Base-by-base conservation (phyloP, 1,140 invertebrate species). In the Liolophura sinensis region DNA sequence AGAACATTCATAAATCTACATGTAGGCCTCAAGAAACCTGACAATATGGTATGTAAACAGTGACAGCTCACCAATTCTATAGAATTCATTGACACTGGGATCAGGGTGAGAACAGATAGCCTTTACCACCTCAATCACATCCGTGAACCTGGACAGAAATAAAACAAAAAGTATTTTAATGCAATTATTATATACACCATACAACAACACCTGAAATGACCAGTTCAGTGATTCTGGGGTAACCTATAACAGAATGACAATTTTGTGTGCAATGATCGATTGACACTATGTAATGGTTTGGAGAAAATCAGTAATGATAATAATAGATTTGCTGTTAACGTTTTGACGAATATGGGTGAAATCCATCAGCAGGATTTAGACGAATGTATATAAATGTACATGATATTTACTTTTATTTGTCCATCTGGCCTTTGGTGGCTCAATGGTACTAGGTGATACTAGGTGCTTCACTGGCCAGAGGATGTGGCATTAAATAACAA, bases 41-140 rank as follows among this genome's bases (percentile, higher is more conserved):
- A n/a, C n/a, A 49, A 70, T 18, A 57, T 18, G 25, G 15, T 50
- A 47, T 49, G 6, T 47, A n/a, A 1, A 47, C 51, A 47, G 47
- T 49, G 25, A 3, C 27, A 4, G 61, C 72, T 67, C 62, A 79
- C 78, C 76, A 60, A 79, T 79, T 59, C 63, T 70, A 46, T 73
- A 62, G 60, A 69, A 66, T 55, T 64, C 59, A 49, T 71, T 66
- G 5, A 80, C 67, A 20, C 74, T 73, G 47, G 65, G 60, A 48
- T 81, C 77, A 47, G 75, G 74, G 50, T 79, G 78, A 66, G 63
- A 71, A 5, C 60, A 24, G 48, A 81, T 72, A 20, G 70, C 73
- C 50, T 73, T 52, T 4, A 79, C 55, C 12, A 79, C 75, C 65
- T 74, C 73, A 22, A 74, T 62, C 48, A 75, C 73, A 69, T 79